Conservation (phyloP, 2,113 vertebrate genomes). For the Oncorhynchus keta region DNA sequence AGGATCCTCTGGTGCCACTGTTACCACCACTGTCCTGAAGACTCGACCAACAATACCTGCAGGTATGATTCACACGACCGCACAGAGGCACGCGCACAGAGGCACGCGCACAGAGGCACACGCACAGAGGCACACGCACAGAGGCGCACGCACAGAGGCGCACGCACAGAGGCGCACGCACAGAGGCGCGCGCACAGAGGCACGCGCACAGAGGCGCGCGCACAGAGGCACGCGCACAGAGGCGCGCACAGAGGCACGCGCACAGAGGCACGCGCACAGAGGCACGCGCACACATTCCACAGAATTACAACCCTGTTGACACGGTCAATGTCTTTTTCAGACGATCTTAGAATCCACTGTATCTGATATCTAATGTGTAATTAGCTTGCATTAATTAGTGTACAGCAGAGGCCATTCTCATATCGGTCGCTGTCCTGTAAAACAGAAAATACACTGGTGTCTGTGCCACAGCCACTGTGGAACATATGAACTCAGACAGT, state of each 20-base stretch:
- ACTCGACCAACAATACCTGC: slow-evolving; percentile 92
- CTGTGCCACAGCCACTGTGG: background rate
- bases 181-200: background rate
- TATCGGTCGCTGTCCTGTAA: background rate
- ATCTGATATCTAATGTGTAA: background rate
- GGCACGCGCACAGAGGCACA: background rate
- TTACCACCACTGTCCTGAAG: slow-evolving; percentile 91
- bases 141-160: background rate
- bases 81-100: too few species aligned
- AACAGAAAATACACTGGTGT: background rate
- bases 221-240: too few species aligned
- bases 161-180: too few species aligned
- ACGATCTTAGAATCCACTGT: background rate
- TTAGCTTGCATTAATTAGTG: slow-evolving; percentile 1
- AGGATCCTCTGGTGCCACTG: slow-evolving; percentile 88
- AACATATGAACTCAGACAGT: background rate
- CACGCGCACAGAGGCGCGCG: background rate
- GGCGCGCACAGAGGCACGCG: background rate
- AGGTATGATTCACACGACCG: slow-evolving; percentile 59
- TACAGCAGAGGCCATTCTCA: background rate
- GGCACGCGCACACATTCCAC: background rate
- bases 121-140: background rate
- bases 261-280: background rate
- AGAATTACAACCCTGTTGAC: background rate
- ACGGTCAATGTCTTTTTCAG: background rate